A percentile compares a stretch with the other conserved stretches of the same genome.
phyloP scores from a whole-genome alignment of 2,113 vertebrate genomes.

The Talpa occidentalis region DNA sequence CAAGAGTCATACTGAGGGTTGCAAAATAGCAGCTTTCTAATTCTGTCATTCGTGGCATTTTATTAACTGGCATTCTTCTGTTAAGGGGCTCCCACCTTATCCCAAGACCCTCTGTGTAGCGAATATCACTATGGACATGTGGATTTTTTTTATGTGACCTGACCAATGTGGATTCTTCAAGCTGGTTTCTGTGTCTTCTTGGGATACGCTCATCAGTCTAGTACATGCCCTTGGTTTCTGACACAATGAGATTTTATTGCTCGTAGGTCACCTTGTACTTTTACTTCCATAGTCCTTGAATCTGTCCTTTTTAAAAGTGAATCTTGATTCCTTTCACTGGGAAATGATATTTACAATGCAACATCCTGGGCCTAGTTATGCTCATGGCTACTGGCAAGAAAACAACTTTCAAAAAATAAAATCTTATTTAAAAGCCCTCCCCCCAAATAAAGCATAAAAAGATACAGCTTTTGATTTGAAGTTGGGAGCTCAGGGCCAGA shows the following conservation, averaged over 20 bases:
- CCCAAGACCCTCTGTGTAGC: not conserved
- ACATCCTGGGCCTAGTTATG: not conserved
- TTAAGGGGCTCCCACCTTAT: not conserved
- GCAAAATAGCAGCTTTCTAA: not conserved
- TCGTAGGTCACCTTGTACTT: not conserved
- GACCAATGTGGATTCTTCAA: not conserved
- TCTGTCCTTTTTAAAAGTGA: not conserved
- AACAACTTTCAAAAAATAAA: constrained; percentile 28
- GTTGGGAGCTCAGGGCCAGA: not conserved
- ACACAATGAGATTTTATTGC: not conserved
- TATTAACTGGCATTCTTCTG: not conserved
- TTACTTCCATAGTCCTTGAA: not conserved
- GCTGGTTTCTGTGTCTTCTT: not conserved
- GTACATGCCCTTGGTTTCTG: not conserved
- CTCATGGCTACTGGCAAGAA: not conserved
- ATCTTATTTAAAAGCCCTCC: not conserved
- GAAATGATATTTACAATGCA: constrained; percentile 12
- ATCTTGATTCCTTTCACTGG: not conserved
- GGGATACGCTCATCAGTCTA: not conserved
- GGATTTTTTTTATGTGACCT: not conserved
- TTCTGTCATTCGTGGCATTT: not conserved
- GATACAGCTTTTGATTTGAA: not conserved
- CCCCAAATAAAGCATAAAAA: not conserved
- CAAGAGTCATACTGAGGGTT: not conserved
- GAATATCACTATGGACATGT: not conserved